A percentile compares a stretch with the other conserved stretches of the same genome.
phyloP scores from a whole-genome alignment of 2,888 invertebrate species.

The Tipula confusa region DNA sequence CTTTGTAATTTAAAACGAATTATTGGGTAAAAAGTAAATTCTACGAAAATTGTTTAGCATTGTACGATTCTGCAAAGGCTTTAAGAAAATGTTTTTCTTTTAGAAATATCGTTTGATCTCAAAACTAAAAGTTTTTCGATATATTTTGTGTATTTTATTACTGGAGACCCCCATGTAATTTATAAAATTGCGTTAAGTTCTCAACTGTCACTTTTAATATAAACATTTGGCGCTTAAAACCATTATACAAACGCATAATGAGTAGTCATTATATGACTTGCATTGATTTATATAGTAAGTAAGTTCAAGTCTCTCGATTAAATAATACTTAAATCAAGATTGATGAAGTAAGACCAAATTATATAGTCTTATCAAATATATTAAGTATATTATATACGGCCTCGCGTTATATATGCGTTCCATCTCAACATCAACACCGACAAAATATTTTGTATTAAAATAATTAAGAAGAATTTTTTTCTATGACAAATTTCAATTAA shows the following conservation, averaged over 20 bases:
- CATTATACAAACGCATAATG: background rate
- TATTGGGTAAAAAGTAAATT: too few relatives aligned
- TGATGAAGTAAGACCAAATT: background rate
- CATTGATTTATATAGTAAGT: background rate
- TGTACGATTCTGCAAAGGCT: background rate
- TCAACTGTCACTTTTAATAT: background rate
- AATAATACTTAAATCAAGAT: constrained; percentile 12
- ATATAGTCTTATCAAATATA: background rate
- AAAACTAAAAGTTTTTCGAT: background rate
- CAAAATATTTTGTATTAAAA: background rate
- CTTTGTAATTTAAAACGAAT: constrained; percentile 9
- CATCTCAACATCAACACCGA: background rate
- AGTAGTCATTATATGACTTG: background rate
- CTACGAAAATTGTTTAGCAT: background rate
- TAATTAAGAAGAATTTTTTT: background rate
- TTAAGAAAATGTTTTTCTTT: background rate
- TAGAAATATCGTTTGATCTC: background rate
- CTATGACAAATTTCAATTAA: constrained; percentile 12
- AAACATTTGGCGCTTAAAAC: background rate
- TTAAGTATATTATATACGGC: background rate
- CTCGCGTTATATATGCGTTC: background rate
- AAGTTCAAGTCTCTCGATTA: background rate
- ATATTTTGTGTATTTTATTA: background rate
- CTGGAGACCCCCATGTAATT: background rate
- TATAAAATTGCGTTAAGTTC: too few relatives aligned